Evolutionary conservation across 2,888 invertebrate species (phyloP), one percentile per base, ranked within the genome.

Genomic region (Diarsia mendica): DNA sequence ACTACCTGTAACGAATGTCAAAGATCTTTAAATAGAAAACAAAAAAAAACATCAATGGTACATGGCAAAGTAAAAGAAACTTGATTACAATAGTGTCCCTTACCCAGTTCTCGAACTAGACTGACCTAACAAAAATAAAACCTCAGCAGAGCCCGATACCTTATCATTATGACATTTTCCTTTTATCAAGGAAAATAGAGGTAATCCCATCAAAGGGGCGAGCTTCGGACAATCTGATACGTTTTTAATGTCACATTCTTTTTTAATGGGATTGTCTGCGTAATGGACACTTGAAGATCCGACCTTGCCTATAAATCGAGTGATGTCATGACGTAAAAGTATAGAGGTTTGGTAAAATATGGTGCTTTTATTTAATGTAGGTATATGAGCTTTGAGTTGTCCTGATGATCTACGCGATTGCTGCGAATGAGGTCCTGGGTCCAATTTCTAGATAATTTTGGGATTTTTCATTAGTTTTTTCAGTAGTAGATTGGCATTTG

Each of bases 231-330:
- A 77, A 85, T 86, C 80, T 86, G 80, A 84, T 84, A 78, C 58
- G 84, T 86, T 72, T 85, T 83, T 83, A 80, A 85, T 84, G 78
- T 86, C 74, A 80, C 84, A 76, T 84, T 86, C 72, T 68, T 78
- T 80, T 85, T 85, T 85, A 83, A 86, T 84, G 67, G 78, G 55
- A 86, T 77, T 85, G 86, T 74, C 74, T 76, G 11, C 23, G 65
- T 86, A 85, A 86, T 85, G 86, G 84, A 76, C 78, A 76, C 77
- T 83, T 83, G 72, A 75, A 75, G 80, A 67, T 58, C 44, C 53
- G 68, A 71, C 80, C 70, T 67, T 60, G 48, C 64, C 77, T 68
- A 83, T 84, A 79, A 85, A 85, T 84, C 44, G 71, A 46, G 67
- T 75, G 82, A 85, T 72, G 77, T 77, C 74, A 66, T n/a, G 39